Base-by-base conservation (phyloP, 2,888 invertebrate genomes). In the Sacculina carcini region DNA sequence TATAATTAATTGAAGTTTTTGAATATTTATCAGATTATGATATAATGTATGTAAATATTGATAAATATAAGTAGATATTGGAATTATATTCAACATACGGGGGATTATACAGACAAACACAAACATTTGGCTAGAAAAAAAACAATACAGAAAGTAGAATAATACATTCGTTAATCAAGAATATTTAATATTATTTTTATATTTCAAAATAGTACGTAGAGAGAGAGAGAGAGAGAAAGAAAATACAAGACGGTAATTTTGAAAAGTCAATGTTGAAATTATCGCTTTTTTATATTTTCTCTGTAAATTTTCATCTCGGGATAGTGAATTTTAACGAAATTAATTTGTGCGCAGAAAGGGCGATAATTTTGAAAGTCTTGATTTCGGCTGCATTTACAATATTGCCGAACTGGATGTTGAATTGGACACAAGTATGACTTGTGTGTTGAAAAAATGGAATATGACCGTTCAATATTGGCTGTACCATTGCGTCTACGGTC, bases 391-490 rank as follows among this genome's bases (percentile, higher is more conserved):
- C 0, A 75, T 87, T 34, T 76, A 78, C 53, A 87, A 87, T 58
- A 77, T 92, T 61, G 77, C 86, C 56, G 78, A 82, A 1, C 76
- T 75, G 66, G 77, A 76, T 32, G 77, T 85, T 49, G 94, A 96
- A 62, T 74, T 77, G 51, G 78, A 78, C 52, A 74, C 78, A 32
- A 84, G 84, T 0, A 76, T 89, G 55, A 72, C 89, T 5, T 81
- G 80, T 55, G 84, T 80, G 4, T 84, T 94, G 78, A 80, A 84
- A 61, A 76, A 79, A 49, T 96, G 96, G 96, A 96, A 96, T 64
- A 83, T 82, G 61, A 84, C 84, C 36, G 79, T 94, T 1, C 96
- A 96, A 64, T 92, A 85, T 65, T 96, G 94, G 94, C 73, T 96
- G 59, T 92, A 89, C 1, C 76, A 78, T 56, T 82, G 80, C 62